Evolutionary conservation across 2,888 invertebrate genomes (phyloP).

Genomic region (Pachydiplax longipennis): DNA sequence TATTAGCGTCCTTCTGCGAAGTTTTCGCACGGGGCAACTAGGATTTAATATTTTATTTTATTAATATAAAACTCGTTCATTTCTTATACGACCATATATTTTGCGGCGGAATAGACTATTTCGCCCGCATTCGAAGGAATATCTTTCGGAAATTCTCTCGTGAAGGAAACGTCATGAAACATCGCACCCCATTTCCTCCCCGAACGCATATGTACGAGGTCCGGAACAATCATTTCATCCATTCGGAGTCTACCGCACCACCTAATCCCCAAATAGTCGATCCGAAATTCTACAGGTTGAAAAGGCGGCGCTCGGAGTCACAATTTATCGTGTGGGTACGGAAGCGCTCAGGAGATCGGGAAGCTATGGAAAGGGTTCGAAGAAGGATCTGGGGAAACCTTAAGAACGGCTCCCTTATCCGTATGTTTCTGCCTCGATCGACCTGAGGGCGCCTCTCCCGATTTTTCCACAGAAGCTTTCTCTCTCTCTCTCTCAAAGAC

Average conservation of each 20-base stretch:
- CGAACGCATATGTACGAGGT: background rate
- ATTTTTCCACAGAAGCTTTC: background rate
- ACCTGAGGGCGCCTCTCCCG: background rate
- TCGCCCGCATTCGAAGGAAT: too few species aligned
- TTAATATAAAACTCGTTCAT: too few species aligned
- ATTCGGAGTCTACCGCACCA: background rate
- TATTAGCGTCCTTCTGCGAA: too few species aligned
- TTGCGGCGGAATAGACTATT: too few species aligned
- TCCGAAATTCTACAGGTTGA: constrained; percentile 39
- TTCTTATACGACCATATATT: too few species aligned
- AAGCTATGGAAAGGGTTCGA: background rate
- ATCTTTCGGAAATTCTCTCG: too few species aligned
- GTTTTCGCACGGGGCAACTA: too few species aligned
- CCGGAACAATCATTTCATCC: constrained; percentile 4
- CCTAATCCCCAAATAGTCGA: constrained; percentile 28
- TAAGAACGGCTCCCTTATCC: background rate
- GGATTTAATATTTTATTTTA: too few species aligned
- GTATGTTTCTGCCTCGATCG: constrained; percentile 9
- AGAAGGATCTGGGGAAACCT: background rate
- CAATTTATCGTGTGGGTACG: constrained; percentile 25
- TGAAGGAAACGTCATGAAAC: background rate
- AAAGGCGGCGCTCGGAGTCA: constrained; percentile 3
- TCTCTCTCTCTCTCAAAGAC: background rate
- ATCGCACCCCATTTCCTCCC: background rate
- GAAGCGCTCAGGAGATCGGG: background rate